phyloP scores from a whole-genome alignment of 2,113 vertebrate genomes.

The Epinephelus cyanopodus region DNA sequence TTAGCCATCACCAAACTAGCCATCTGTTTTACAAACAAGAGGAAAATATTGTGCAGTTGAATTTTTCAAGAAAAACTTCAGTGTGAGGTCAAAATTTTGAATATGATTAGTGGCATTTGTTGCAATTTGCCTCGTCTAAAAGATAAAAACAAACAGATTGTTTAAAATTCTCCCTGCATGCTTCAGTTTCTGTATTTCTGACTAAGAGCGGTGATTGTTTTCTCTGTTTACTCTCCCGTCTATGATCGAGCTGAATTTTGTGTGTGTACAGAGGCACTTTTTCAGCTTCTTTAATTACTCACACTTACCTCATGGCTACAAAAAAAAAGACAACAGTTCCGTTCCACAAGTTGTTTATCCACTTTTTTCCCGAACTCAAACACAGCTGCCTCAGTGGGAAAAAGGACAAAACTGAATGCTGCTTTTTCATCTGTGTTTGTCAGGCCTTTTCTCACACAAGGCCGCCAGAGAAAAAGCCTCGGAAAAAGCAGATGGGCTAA shows the following conservation, averaged over 20 bases:
- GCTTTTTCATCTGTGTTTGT: constrained; percentile 69
- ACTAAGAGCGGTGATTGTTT: constrained; percentile 19
- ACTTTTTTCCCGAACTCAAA: constrained; percentile 47
- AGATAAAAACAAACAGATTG: background rate
- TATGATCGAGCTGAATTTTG: constrained; percentile 16
- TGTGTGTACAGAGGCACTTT: constrained; percentile 25
- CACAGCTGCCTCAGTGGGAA: constrained; percentile 62
- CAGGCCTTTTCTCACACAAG: constrained; percentile 62
- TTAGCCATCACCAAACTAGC: background rate
- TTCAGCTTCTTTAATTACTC: constrained; percentile 57
- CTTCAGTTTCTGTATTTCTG: constrained; percentile 17
- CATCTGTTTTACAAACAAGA: background rate
- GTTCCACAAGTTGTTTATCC: constrained; percentile 55
- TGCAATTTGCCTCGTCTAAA: constrained; percentile 7
- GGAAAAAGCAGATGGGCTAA: constrained; percentile 72
- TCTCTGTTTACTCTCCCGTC: constrained; percentile 33
- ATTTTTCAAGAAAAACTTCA: background rate
- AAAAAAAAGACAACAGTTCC: constrained; percentile 60
- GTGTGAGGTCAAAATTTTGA: background rate
- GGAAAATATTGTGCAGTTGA: background rate
- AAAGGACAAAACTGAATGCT: constrained; percentile 47
- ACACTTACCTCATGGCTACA: constrained; percentile 59
- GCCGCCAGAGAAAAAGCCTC: constrained; percentile 36
- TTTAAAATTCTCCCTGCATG: background rate
- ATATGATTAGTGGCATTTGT: background rate